Conservation (phyloP, 2,797 vertebrate genomes). For the Coreius guichenoti region DNA sequence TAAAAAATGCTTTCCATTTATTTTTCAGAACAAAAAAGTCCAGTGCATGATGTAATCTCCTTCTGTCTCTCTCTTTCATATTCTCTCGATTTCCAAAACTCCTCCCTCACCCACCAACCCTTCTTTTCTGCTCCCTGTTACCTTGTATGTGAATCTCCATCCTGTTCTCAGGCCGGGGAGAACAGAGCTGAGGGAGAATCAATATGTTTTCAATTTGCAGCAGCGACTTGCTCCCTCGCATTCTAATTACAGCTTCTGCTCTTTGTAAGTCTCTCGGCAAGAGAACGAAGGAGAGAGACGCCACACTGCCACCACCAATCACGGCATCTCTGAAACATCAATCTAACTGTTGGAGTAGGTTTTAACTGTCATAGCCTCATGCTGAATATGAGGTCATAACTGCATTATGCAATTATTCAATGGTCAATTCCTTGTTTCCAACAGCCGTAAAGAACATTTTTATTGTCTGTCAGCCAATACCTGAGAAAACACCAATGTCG, state of each 20-base stretch:
- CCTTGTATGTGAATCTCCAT: conserved; percentile 51
- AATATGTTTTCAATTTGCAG: conserved; percentile 74
- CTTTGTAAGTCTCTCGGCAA: conserved; percentile 45
- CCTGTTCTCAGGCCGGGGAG: conserved; percentile 56
- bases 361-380: not conserved
- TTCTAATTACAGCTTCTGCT: conserved; percentile 66
- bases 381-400: conserved; percentile 36
- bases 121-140: conserved; percentile 24
- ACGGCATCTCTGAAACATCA: conserved; percentile 11
- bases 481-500: not conserved
- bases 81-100: not conserved
- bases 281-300: conserved; percentile 39
- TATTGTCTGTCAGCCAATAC: not conserved
- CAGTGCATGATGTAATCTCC: conserved; percentile 23
- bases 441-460: not conserved
- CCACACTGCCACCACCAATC: conserved; percentile 31
- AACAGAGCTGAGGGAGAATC: conserved; percentile 64
- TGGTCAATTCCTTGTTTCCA: not conserved
- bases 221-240: conserved; percentile 66
- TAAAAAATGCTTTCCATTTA: not conserved
- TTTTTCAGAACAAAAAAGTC: conserved; percentile 17
- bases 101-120: not conserved
- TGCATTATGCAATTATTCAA: conserved; percentile 4
- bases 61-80: not conserved
- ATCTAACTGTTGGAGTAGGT: not conserved